Percentiles rank a stretch among this genome's conserved stretches.
Conservation (phyloP, 1,140 invertebrate species). For the Physella acuta region DNA sequence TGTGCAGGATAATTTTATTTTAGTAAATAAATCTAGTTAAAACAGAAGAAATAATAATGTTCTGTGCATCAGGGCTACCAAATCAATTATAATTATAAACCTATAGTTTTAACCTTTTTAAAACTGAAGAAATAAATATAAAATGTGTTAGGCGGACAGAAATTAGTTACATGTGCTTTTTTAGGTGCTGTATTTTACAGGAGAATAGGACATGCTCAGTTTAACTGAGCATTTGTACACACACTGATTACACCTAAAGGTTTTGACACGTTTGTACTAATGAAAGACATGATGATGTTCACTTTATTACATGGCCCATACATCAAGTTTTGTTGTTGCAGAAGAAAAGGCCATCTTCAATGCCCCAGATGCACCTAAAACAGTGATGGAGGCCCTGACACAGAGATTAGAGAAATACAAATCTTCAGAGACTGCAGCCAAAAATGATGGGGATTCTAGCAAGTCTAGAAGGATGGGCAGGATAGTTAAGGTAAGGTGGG, state of each 20-base stretch:
- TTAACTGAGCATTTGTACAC: neutral
- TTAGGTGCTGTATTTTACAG: too few relatives aligned
- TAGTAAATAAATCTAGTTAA: too few relatives aligned
- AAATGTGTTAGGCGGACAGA: too few relatives aligned
- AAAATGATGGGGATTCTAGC: constrained; percentile 74
- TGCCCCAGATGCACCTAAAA: constrained; percentile 59
- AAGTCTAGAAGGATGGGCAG: constrained; percentile 86
- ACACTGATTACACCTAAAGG: neutral
- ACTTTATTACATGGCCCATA: neutral
- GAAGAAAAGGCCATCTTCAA: constrained; percentile 50
- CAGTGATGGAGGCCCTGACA: constrained; percentile 77
- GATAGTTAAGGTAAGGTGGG: constrained; percentile 80
- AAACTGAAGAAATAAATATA: too few relatives aligned
- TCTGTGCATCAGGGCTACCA: too few relatives aligned
- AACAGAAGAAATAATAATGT: too few relatives aligned
- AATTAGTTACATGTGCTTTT: too few relatives aligned
- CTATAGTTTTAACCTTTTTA: too few relatives aligned
- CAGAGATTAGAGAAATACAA: constrained; percentile 81
- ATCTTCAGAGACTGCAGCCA: constrained; percentile 70
- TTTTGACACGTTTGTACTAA: neutral
- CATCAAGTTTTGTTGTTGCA: too few relatives aligned
- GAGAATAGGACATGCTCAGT: too few relatives aligned
- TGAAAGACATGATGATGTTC: neutral
- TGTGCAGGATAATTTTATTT: too few relatives aligned
- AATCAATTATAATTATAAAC: too few relatives aligned